Evolutionary conservation across 1,140 invertebrate species (phyloP).

Genomic region (Ooceraea biroi): DNA sequence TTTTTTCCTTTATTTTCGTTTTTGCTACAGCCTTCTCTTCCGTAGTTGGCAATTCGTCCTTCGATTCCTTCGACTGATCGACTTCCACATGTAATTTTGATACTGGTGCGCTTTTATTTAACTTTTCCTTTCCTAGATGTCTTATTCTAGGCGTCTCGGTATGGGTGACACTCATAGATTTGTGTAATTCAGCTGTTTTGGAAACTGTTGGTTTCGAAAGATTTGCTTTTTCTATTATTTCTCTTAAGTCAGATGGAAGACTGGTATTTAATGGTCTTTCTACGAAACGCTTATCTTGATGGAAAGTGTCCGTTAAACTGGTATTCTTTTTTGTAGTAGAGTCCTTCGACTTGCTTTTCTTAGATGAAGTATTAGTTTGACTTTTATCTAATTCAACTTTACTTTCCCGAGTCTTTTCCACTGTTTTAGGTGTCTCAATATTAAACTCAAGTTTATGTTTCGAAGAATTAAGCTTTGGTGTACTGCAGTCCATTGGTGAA

Average conservation of each 20-base stretch:
- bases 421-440: neutral
- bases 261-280: neutral
- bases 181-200: conserved; percentile 23
- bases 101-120: conserved; percentile 79
- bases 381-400: neutral
- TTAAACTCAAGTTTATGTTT: neutral
- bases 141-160: conserved; percentile 73
- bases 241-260: conserved; percentile 16
- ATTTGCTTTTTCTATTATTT: neutral
- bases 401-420: neutral
- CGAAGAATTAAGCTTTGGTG: conserved; percentile 56
- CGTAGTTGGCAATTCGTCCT: neutral
- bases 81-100: conserved; percentile 46
- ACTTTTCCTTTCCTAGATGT: conserved; percentile 78
- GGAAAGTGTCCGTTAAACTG: neutral
- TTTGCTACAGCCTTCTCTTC: neutral
- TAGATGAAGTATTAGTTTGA: neutral
- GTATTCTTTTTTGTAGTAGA: neutral
- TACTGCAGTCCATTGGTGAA: conserved; percentile 67
- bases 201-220: conserved; percentile 3
- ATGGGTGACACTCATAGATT: conserved; percentile 20
- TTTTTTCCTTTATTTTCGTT: conserved; percentile 17
- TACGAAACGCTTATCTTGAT: neutral
- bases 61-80: neutral
- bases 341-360: neutral